Base-by-base conservation (phyloP, 2,888 invertebrate species). In the Pemphredon lugubris region DNA sequence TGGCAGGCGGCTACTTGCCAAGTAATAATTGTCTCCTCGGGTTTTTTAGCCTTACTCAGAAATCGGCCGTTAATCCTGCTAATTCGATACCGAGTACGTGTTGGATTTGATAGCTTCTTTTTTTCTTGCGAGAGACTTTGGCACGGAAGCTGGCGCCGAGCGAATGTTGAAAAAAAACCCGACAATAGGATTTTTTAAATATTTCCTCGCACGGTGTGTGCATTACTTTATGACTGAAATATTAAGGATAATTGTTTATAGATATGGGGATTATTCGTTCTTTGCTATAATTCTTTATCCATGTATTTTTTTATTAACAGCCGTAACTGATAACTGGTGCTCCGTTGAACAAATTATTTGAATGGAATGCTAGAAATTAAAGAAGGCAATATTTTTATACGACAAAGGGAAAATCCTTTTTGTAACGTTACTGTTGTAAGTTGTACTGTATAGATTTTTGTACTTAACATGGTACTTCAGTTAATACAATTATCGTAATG, bases 1-100 rank as follows among this genome's bases (percentile, higher is more conserved):
- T 5, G 6, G 11, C 18, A n/a, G 48, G 42, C 11, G n/a, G 26
- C 34, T 26, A 32, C 4, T 63, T 71, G 71, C 72, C 73, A 73
- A 65, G 37, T 11, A 18, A 26, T 63, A 18, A 26, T 32, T 54
- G n/a, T 54, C 54, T 65, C 26, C 2, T 16, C 14, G 7, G 18
- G 4, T 23, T 26, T 13, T 7, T 21, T 20, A 39, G n/a, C 9
- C 13, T 14, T 11, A 3, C 20, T 16, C n/a, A 50, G 37, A 42
- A 44, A 58, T 54, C 48, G 14, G 7, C 9, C 26, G 55, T 55
- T 26, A 50, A 45, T 30, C 6, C 5, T 18, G 42, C 26, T 69
- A 61, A 69, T 32, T 37, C 34, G 26, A 42, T 58, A n/a, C 42
- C 32, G 16, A 18, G 51, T 34, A 18, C n/a, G 37, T 34, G 34